phyloP scores from a whole-genome alignment of 1,140 invertebrate species.

The Sarcophaga peregrina region DNA sequence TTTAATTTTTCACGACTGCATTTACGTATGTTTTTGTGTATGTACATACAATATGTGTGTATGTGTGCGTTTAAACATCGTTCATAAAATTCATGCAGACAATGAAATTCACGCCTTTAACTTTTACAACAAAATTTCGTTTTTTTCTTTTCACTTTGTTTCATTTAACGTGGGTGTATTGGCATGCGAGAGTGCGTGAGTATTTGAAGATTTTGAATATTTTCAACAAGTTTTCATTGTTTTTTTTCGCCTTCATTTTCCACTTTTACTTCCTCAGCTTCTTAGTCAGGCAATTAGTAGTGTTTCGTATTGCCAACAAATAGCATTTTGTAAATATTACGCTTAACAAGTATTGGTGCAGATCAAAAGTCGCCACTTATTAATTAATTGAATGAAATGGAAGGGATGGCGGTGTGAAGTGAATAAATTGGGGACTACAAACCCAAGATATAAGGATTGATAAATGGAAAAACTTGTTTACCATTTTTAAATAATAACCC shows the following conservation, averaged over 20 bases:
- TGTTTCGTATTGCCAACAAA: conserved; percentile 10
- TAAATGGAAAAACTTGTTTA: no score
- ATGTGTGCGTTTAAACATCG: background rate
- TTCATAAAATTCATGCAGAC: conserved; percentile 19
- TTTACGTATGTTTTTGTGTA: no score
- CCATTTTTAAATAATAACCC: no score
- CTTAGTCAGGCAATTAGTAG: conserved; percentile 17
- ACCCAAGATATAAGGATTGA: no score
- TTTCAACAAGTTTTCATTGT: background rate
- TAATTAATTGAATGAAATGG: no score
- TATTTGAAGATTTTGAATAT: background rate
- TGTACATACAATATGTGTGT: no score
- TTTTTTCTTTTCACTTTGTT: background rate
- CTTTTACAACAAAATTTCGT: background rate
- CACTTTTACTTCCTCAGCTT: background rate
- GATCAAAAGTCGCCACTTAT: background rate
- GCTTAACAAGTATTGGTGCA: background rate
- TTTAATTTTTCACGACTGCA: conserved; percentile 9
- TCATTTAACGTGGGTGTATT: background rate
- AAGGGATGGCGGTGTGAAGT: no score
- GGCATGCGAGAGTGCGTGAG: background rate
- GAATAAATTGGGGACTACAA: no score
- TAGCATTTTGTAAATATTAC: background rate
- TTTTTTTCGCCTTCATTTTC: background rate
- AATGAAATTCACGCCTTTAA: conserved; percentile 8